A percentile compares a stretch with the other conserved stretches of the same genome.
Conservation (phyloP, 2,113 vertebrate species). For the Tichodroma muraria region DNA sequence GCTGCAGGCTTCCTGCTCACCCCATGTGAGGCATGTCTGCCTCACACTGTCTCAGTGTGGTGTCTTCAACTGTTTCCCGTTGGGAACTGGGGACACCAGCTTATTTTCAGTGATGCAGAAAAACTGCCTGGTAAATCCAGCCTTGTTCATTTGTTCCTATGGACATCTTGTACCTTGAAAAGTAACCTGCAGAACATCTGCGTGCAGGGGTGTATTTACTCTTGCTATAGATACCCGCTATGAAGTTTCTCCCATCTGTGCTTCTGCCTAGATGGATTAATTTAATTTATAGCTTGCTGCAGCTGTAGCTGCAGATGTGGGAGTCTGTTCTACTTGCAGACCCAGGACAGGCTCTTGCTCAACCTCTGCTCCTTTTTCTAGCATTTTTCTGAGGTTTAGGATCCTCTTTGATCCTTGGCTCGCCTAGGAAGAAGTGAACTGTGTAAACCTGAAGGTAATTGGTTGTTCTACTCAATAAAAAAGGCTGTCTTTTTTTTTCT, state of each 20-base stretch:
- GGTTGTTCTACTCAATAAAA: neutral
- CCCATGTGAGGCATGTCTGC: neutral
- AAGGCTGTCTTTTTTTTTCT: neutral
- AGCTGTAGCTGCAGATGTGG: neutral
- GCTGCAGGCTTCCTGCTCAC: neutral
- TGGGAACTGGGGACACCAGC: neutral
- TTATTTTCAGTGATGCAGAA: neutral
- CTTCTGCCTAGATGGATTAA: neutral
- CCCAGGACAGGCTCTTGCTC: neutral
- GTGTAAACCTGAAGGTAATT: neutral
- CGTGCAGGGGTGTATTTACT: neutral
- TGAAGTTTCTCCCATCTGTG: conserved; percentile 16
- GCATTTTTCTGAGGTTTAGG: neutral
- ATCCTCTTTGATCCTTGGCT: neutral
- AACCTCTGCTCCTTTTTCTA: neutral
- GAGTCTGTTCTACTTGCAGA: neutral
- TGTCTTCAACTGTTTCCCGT: neutral
- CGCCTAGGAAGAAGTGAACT: neutral
- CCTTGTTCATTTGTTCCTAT: neutral
- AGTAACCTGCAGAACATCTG: conserved; percentile 9
- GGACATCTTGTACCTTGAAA: neutral
- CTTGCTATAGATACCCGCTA: neutral
- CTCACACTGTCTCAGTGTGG: neutral
- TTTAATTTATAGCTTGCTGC: conserved; percentile 19
- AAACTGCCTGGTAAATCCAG: neutral